Percentiles rank a stretch among this genome's conserved stretches.
Conservation (phyloP, 1,140 invertebrate genomes). For the Trichogramma pretiosum region DNA sequence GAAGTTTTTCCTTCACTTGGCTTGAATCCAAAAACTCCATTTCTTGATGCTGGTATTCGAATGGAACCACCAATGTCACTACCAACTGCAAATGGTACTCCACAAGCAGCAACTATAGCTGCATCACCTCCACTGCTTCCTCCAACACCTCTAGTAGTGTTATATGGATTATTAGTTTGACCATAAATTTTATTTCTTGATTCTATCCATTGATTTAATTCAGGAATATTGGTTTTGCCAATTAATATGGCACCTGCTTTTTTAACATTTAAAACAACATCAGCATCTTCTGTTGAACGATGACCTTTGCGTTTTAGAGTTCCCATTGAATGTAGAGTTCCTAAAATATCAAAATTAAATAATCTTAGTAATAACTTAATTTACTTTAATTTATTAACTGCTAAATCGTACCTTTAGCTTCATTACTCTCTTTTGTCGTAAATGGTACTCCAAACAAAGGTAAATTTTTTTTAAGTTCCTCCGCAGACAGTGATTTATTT, state of each 20-base stretch:
- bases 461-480: slow-evolving; percentile 48
- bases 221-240: slow-evolving; percentile 88
- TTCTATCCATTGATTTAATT: slow-evolving; percentile 80
- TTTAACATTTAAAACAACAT: slow-evolving; percentile 63
- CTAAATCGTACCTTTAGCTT: slow-evolving; percentile 44
- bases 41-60: slow-evolving; percentile 89
- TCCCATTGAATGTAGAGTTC: slow-evolving; percentile 60
- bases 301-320: slow-evolving; percentile 46
- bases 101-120: slow-evolving; percentile 62
- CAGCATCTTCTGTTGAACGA: slow-evolving; percentile 63
- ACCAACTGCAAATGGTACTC: slow-evolving; percentile 77
- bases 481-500: slow-evolving; percentile 42
- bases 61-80: slow-evolving; percentile 90
- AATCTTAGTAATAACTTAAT: not conserved
- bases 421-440: slow-evolving; percentile 62
- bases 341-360: slow-evolving; percentile 30
- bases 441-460: slow-evolving; percentile 77
- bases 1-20: slow-evolving; percentile 60
- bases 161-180: slow-evolving; percentile 87
- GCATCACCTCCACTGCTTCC: slow-evolving; percentile 80
- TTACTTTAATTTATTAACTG: not conserved
- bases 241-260: slow-evolving; percentile 79
- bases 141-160: slow-evolving; percentile 69
- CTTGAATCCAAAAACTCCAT: slow-evolving; percentile 89
- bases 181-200: slow-evolving; percentile 86